These are phyloP conservation scores for Premnoplex brunnescens DNA, from an alignment of 2,797 vertebrate genomes.

Conservation along the genomic window DNA sequence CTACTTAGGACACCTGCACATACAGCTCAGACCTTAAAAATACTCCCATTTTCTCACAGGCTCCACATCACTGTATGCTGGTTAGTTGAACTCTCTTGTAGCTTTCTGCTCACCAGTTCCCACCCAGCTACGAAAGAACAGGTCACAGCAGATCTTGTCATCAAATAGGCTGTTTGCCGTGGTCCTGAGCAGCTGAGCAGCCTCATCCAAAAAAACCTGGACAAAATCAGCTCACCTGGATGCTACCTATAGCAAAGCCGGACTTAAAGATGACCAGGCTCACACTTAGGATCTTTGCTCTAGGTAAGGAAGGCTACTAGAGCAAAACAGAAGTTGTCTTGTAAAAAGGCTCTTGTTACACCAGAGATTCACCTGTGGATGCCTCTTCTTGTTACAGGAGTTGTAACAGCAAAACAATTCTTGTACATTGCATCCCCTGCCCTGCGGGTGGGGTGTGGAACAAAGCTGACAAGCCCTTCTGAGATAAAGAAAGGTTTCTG, in stretches of 20 bases:
- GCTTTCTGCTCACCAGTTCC: background rate
- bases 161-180: background rate
- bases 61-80: fast-evolving
- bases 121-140: background rate
- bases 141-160: background rate
- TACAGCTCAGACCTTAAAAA: background rate
- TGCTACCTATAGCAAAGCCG: background rate
- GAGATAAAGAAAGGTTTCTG: background rate
- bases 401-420: background rate
- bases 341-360: background rate
- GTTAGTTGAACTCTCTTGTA: background rate
- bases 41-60: background rate
- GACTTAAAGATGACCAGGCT: background rate
- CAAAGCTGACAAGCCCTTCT: background rate
- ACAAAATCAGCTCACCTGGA: background rate
- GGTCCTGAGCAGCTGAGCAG: background rate
- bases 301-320: background rate
- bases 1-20: fast-evolving
- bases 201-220: background rate
- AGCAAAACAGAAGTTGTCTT: background rate
- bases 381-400: background rate
- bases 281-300: background rate
- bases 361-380: background rate
- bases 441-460: background rate
- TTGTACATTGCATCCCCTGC: fast-evolving